Evolutionary conservation across 1,140 invertebrate species (phyloP).

Genomic region (Cepaea nemoralis): DNA sequence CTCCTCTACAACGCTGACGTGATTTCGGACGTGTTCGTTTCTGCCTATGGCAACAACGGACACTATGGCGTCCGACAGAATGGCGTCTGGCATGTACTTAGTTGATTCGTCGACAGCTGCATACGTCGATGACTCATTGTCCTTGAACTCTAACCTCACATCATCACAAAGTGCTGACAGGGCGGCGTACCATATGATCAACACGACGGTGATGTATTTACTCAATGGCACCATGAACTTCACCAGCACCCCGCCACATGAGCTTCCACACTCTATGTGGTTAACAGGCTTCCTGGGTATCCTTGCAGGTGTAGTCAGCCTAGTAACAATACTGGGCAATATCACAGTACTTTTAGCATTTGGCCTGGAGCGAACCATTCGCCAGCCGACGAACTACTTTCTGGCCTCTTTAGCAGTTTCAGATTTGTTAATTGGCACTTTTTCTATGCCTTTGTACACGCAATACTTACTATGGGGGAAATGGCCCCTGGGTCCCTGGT

Average conservation of each 20-base stretch:
- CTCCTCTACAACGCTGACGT: neutral
- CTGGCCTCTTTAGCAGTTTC: constrained; percentile 98
- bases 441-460: constrained; percentile 93
- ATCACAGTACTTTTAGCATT: constrained; percentile 97
- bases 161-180: neutral
- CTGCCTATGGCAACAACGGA: neutral
- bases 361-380: constrained; percentile 94
- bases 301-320: constrained; percentile 77
- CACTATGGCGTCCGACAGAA: neutral
- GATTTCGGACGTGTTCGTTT: neutral
- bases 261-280: constrained; percentile 85
- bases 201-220: neutral
- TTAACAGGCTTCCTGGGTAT: constrained; percentile 91
- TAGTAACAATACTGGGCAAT: constrained; percentile 81
- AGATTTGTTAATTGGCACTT: constrained; percentile 94
- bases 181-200: neutral
- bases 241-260: neutral
- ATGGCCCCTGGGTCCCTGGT: constrained; percentile 95
- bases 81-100: neutral
- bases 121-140: neutral
- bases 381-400: constrained; percentile 99
- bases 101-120: neutral
- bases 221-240: neutral
- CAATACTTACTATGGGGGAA: constrained; percentile 95
- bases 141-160: neutral